A percentile compares a stretch with the other conserved stretches of the same genome.
phyloP scores from a whole-genome alignment of 2,888 invertebrate genomes.

The Dynastes hyllus region DNA sequence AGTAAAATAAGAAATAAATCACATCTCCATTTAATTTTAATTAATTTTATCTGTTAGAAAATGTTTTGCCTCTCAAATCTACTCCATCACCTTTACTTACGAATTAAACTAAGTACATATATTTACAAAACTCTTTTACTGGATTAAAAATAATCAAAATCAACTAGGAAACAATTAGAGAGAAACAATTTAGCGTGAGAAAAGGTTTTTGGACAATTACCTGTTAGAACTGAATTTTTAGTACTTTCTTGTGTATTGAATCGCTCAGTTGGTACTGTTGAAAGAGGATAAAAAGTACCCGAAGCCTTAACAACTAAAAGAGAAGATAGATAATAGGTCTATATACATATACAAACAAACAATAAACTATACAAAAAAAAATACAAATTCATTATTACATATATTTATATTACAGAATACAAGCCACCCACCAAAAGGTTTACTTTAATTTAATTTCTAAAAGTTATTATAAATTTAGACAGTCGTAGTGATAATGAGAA shows the following conservation, averaged over 20 bases:
- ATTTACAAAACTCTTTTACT: background rate
- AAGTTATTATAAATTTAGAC: too few relatives aligned
- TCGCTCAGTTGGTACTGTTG: slow-evolving; percentile 74
- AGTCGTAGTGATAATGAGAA: too few relatives aligned
- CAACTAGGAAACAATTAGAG: slow-evolving; percentile 23
- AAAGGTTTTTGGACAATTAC: slow-evolving; percentile 67
- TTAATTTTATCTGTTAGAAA: too few relatives aligned
- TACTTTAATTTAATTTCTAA: too few relatives aligned
- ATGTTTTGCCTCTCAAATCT: too few relatives aligned
- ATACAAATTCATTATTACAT: slow-evolving; percentile 40
- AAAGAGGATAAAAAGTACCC: slow-evolving; percentile 93
- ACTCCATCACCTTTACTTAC: background rate
- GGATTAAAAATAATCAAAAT: slow-evolving; percentile 13
- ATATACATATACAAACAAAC: slow-evolving; percentile 51
- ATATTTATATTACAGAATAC: too few relatives aligned
- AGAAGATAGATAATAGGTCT: slow-evolving; percentile 55
- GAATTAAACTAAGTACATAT: background rate
- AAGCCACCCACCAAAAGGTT: too few relatives aligned
- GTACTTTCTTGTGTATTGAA: slow-evolving; percentile 74
- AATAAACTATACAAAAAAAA: slow-evolving; percentile 10
- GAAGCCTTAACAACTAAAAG: slow-evolving; percentile 92
- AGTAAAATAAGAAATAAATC: background rate
- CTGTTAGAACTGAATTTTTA: slow-evolving; percentile 73
- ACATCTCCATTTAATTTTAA: too few relatives aligned
- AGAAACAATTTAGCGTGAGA: slow-evolving; percentile 61